Evolutionary conservation across 2,888 invertebrate genomes (phyloP), one percentile per base, ranked within the genome.

Genomic region (Timema cristinae): DNA sequence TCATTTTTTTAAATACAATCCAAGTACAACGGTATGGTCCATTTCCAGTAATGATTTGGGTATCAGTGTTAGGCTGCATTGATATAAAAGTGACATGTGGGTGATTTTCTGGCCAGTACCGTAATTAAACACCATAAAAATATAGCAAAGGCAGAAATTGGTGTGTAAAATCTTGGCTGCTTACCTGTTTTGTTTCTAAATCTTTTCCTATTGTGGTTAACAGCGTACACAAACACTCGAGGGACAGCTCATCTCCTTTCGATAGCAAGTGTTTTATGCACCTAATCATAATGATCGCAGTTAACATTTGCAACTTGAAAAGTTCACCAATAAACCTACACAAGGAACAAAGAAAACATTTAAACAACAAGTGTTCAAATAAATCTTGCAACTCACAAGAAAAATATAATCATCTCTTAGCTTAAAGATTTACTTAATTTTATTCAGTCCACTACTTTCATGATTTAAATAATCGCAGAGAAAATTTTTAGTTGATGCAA

Each of bases 151-250:
- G 32, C 32, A 32, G 4, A 32, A 32, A 32, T 32, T 32, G 32
- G 32, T 32, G 32, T 32, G 32, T 32, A 32, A 32, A 32, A 32
- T 32, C 32, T 32, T 4, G 32, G 32, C 32, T 32, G 32, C 56
- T 47, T 70, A 72, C 72, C 70, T 73, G 69, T 52, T 72, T 75
- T 47, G 49, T 75, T 79, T 93, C 93, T 68, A 96, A 85, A 80
- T 92, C 92, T 79, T 92, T 91, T 11, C 98, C 98, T 76, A 97
- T 91, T 0, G 97, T 98, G 6, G 94, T 91, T 50, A 98, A 85
- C 72, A 98, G 85, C 81, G 95, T 93, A 82, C 97, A 97, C 7
- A 98, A 85, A 81, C 97, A 96, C 82, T 98, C 97, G 0, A 97
- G 84, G 80, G 92, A 93, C 80, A 97, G 97, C 81, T 97, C 97